A percentile compares a stretch with the other conserved stretches of the same genome.
These are phyloP conservation scores for Mastomys coucha DNA, from an alignment of 2,113 vertebrate species.

Conservation along the genomic window DNA sequence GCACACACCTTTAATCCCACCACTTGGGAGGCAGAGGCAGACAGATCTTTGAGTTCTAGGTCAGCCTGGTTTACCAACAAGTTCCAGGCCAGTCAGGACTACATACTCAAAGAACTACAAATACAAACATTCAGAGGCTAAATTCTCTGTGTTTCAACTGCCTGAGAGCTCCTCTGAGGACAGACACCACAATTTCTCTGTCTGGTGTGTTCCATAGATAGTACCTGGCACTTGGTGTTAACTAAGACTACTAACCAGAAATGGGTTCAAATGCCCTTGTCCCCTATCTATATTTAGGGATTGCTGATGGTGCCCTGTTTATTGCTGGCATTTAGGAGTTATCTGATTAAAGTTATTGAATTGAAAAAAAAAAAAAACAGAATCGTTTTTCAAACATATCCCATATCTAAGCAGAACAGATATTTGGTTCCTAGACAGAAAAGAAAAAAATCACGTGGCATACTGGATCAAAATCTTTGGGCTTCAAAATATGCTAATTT, in stretches of 20 bases:
- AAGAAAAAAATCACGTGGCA: not conserved
- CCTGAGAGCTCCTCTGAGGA: not conserved
- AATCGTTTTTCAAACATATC: not conserved
- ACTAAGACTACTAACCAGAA: not conserved
- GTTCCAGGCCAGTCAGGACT: not conserved
- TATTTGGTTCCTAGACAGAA: not conserved
- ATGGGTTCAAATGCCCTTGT: not conserved
- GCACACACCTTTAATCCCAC: not conserved
- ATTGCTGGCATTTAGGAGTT: not conserved
- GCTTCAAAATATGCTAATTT: not conserved
- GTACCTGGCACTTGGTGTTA: no score
- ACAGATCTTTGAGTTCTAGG: not conserved
- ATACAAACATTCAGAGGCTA: not conserved
- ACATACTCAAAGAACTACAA: not conserved
- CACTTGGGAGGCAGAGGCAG: not conserved
- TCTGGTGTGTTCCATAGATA: not conserved
- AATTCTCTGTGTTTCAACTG: not conserved
- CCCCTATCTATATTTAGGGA: not conserved
- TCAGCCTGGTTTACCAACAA: not conserved
- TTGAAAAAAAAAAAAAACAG: not conserved
- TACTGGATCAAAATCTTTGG: not conserved
- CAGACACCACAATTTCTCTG: not conserved
- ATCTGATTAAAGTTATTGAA: not conserved
- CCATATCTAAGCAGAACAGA: not conserved
- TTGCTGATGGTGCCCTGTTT: not conserved